Base-by-base conservation (phyloP, 2,113 vertebrate genomes). In the Cephalopterus ornatus region DNA sequence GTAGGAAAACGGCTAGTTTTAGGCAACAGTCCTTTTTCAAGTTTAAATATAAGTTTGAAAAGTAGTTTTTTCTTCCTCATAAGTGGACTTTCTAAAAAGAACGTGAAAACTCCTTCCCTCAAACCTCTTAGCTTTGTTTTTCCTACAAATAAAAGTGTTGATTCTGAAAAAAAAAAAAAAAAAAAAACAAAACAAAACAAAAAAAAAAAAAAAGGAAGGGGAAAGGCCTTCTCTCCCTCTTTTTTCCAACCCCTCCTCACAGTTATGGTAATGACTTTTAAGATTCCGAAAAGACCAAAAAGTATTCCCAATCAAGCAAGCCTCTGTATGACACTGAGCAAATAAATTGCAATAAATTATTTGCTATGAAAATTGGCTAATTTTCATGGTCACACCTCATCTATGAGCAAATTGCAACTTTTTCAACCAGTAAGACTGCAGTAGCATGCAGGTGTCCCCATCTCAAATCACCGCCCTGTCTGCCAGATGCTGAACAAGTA, bases 1-100 rank as follows among this genome's bases (percentile, higher is more conserved):
- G 98, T 98, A 96, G 96, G 87, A 39, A 92, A 97, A 91, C 67
- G 53, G 92, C 87, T 97, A 93, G 93, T 96, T 97, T 97, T 95
- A 97, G 97, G 97, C 95, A 97, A 72, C 49, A 75, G 83, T 82
- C 78, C 88, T 97, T 97, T 95, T 96, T 80, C 63, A 91, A 37
- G n/a, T 84, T 82, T 53, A 93, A 96, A 75, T 92, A 95, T 95
- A 95, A 92, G 74, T 90, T 96, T 95, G 91, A 97, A 96, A 97
- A 96, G 27, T 95, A 97, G 65, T 56, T 30, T 90, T 92, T 92
- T 71, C 49, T 88, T 82, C 46, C 53, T 65, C 15, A 17, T 24
- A 92, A 81, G 53, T 6, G 44, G 27, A 26, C 42, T 77, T 82
- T 35, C 15, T 90, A 77, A 94, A 94, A 88, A 80, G 21, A 96